Conservation (phyloP, 2,888 invertebrate species). For the Pycnomerus fuliginosus region DNA sequence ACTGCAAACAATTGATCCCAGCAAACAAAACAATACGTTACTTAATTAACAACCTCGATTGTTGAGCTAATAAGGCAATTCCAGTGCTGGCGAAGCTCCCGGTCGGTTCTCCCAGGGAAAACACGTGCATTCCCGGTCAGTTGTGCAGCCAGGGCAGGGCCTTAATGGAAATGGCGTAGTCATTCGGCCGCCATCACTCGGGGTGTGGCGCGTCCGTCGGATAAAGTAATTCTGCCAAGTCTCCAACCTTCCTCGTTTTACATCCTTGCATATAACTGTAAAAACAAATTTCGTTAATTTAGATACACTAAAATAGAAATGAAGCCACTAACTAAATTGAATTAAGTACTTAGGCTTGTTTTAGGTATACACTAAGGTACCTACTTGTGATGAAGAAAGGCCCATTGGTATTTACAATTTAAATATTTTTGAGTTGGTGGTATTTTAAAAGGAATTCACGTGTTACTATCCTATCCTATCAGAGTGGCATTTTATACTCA, state of each 20-base stretch:
- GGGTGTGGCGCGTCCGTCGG: constrained; percentile 32
- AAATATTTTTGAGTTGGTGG: too few relatives aligned
- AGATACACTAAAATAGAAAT: too few relatives aligned
- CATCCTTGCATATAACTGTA: too few relatives aligned
- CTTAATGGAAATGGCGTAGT: constrained; percentile 31
- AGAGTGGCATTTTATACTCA: too few relatives aligned
- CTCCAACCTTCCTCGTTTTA: constrained; percentile 8
- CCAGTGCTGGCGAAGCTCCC: constrained; percentile 25
- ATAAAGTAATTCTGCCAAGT: constrained; percentile 16
- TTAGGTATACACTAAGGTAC: too few relatives aligned
- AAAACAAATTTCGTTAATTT: too few relatives aligned
- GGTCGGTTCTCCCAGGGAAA: constrained; percentile 28
- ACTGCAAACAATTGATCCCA: constrained; percentile 2
- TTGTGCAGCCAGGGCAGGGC: constrained; percentile 24
- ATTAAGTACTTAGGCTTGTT: too few relatives aligned
- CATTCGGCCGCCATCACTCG: constrained; percentile 30
- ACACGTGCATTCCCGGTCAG: constrained; percentile 34
- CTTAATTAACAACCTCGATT: constrained; percentile 27
- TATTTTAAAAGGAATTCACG: too few relatives aligned
- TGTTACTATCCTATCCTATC: too few relatives aligned
- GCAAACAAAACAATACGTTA: constrained; percentile 23
- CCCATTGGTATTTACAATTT: too few relatives aligned
- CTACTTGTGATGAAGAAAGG: too few relatives aligned
- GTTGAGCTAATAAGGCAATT: constrained; percentile 32
- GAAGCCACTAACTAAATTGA: too few relatives aligned